Percentiles rank a stretch among this genome's conserved stretches.
Evolutionary conservation across 2,888 invertebrate genomes (phyloP).

Genomic region (Apotomis turbidana): DNA sequence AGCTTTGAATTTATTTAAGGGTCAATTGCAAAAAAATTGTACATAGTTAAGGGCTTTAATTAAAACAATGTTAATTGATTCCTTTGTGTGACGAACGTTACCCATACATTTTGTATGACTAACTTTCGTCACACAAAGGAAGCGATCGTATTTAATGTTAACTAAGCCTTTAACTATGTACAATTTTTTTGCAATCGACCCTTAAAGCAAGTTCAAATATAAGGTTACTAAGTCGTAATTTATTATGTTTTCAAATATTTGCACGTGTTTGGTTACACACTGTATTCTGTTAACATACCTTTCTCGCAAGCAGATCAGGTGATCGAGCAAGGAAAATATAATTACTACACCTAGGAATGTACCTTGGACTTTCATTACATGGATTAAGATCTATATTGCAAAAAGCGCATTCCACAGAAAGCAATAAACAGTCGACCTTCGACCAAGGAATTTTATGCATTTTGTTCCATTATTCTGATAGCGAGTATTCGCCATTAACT

Average conservation of each 20-base stretch:
- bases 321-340: constrained; percentile 35
- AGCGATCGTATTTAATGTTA: no score
- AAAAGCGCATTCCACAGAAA: neutral
- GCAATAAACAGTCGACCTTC: constrained; percentile 32
- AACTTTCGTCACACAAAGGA: no score
- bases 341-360: constrained; percentile 27
- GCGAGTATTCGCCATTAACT: constrained; percentile 10
- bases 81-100: no score
- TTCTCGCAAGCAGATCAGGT: neutral
- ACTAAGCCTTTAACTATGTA: no score
- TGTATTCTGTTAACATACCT: neutral
- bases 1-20: no score
- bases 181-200: no score
- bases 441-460: constrained; percentile 31
- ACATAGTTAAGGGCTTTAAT: no score
- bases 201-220: no score
- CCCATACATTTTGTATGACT: no score
- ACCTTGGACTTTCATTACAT: neutral
- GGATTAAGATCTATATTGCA: constrained; percentile 1
- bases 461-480: constrained; percentile 37
- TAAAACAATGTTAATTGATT: no score
- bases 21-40: no score
- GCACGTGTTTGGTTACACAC: neutral
- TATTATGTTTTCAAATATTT: neutral
- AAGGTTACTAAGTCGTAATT: no score